Evolutionary conservation across 2,888 invertebrate genomes (phyloP).

Genomic region (Hypomecis atomaria): DNA sequence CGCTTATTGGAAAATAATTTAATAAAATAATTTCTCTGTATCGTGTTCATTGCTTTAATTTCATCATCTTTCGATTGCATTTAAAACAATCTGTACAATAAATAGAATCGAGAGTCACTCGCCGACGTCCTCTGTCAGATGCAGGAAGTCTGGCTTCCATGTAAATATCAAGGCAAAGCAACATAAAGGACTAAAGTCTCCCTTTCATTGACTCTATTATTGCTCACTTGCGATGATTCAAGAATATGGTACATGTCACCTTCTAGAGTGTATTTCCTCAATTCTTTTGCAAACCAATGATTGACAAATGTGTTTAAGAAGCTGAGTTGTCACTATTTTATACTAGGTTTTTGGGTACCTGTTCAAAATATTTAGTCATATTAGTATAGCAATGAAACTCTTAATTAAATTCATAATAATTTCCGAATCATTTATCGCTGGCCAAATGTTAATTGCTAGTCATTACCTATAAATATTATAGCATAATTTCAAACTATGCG

Average conservation of each 20-base stretch:
- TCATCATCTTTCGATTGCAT: neutral
- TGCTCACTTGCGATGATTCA: conserved; percentile 19
- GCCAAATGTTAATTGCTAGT: neutral
- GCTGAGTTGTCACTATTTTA: neutral
- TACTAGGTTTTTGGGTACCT: neutral
- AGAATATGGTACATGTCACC: neutral
- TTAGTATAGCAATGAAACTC: neutral
- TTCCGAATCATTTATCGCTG: conserved; percentile 12
- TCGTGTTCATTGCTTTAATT: neutral
- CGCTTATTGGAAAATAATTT: too few species aligned
- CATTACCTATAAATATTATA: neutral
- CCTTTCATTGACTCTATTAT: conserved; percentile 48
- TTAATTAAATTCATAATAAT: neutral
- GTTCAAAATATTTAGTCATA: neutral
- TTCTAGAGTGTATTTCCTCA: neutral
- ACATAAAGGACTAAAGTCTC: conserved; percentile 59
- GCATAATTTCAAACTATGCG: neutral
- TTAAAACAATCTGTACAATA: conserved; percentile 23
- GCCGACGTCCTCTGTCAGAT: conserved; percentile 65
- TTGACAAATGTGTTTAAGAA: neutral
- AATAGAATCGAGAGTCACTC: conserved; percentile 44
- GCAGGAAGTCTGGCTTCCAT: conserved; percentile 71
- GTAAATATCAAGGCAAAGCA: conserved; percentile 79
- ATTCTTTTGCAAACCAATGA: neutral
- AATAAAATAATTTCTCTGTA: neutral